Evolutionary conservation across 2,797 vertebrate genomes (phyloP), one percentile per base, ranked within the genome.

Genomic region (Parotocinclus haroldoi): DNA sequence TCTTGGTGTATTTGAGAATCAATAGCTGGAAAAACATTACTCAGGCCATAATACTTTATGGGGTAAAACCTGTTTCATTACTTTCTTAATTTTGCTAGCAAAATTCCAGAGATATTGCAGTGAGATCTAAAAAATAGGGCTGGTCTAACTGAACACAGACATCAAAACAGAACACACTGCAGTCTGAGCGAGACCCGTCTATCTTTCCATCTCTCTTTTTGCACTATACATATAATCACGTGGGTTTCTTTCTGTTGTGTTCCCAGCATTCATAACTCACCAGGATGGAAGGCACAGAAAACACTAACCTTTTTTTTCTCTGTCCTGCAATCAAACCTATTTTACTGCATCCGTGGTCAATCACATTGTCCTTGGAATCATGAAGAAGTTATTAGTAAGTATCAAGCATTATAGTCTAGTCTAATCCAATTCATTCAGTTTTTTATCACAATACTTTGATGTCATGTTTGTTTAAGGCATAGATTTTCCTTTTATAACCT

Each of bases 101-200:
- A 53, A 62, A 70, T 58, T 42, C 19, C 18, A 38, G 52, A 74
- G 57, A 69, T 63, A 63, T 65, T 51, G 69, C 27, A 55, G 67
- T 17, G 6, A 72, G 49, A 65, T 62, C 55, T 58, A 37, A 70
- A 68, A 42, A 7, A 73, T 70, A 72, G 72, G 73, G 66, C 63
- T 76, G 49, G 57, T 59, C 11, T 78, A 78, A 78, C 76, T 80
- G 69, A 76, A 80, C 54, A 48, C 63, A 74, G 73, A 58, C 49
- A 37, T 59, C 54, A 56, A 78, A 77, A 71, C 72, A 70, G 62
- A 76, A 27, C 27, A 60, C 63, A 63, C 69, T 68, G 49, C 56
- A 58, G 74, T 52, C 71, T 66, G 71, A 61, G 58, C 27, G 42
- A 65, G 63, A 51, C 54, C 59, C 14, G 2, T 50, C 48, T 16